Percentiles rank a stretch among this genome's conserved stretches.
Conservation (phyloP, 2,113 vertebrate species). For the Cephalopholis sonnerati region DNA sequence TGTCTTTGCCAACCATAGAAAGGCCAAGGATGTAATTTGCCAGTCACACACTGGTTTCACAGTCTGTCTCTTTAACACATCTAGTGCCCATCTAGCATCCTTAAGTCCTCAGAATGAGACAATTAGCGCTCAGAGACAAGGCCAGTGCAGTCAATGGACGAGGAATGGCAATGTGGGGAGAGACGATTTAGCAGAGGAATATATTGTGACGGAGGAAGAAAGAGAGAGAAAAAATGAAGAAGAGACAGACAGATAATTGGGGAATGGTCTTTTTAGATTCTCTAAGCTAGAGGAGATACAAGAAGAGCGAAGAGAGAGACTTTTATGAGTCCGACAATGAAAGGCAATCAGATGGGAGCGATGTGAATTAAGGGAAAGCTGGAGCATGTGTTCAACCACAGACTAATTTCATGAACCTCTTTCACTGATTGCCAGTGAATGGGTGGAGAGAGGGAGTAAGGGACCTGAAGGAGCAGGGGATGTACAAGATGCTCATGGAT, state of each 20-base stretch:
- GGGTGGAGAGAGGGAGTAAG: conserved; percentile 35
- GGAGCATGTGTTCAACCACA: conserved; percentile 63
- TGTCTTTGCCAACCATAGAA: conserved; percentile 79
- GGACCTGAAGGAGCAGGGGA: conserved; percentile 16
- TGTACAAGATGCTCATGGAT: conserved; percentile 15
- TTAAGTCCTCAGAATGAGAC: conserved; percentile 79
- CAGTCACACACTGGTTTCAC: conserved; percentile 77
- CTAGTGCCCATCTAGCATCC: conserved; percentile 74
- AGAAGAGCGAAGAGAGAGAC: conserved; percentile 43
- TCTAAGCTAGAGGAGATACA: conserved; percentile 47
- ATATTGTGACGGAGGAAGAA: conserved; percentile 57
- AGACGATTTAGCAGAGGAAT: conserved; percentile 67
- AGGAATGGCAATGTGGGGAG: conserved; percentile 58
- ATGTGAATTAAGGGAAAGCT: conserved; percentile 67
- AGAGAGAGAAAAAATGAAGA: conserved; percentile 47
- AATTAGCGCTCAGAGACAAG: conserved; percentile 79
- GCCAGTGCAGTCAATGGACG: conserved; percentile 74
- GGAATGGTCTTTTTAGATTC: conserved; percentile 67
- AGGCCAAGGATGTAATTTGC: conserved; percentile 83
- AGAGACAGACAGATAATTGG: conserved; percentile 57
- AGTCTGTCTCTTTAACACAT: conserved; percentile 77
- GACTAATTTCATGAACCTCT: conserved; percentile 68
- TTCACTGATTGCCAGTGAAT: conserved; percentile 56
- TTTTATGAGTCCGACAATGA: conserved; percentile 72
- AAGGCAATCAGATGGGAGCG: conserved; percentile 65